Percentiles rank a stretch among this genome's conserved stretches.
Conservation (phyloP, 2,888 invertebrate species). For the Gisinianus flammeolus region DNA sequence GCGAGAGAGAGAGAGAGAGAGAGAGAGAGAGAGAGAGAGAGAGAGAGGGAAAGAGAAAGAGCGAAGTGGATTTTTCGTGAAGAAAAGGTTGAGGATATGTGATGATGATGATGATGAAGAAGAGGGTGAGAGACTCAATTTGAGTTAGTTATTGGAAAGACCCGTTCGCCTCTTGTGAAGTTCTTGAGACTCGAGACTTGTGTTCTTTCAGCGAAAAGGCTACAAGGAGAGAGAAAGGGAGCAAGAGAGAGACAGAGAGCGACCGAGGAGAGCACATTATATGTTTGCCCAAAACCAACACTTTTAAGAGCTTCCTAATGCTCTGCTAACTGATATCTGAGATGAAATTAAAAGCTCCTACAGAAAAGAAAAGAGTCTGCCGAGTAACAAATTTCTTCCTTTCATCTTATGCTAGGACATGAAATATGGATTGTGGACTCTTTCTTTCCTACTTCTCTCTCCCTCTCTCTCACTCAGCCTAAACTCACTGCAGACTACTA, state of each 20-base stretch:
- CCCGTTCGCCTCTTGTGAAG: slow-evolving; percentile 36
- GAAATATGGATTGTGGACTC: slow-evolving; percentile 52
- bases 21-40: not conserved
- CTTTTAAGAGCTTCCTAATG: slow-evolving; percentile 58
- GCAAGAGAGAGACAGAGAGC: slow-evolving; percentile 9
- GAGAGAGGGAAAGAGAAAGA: not conserved
- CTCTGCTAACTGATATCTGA: slow-evolving; percentile 58
- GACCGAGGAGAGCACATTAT: slow-evolving; percentile 39
- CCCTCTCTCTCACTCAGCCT: too few species aligned
- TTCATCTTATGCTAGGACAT: slow-evolving; percentile 51
- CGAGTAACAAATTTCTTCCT: slow-evolving; percentile 42
- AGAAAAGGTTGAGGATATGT: not conserved
- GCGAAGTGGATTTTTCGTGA: slow-evolving; percentile 2
- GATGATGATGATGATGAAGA: not conserved
- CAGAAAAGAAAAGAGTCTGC: slow-evolving; percentile 29
- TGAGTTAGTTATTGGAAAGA: slow-evolving; percentile 38
- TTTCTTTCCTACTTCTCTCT: slow-evolving; percentile 8
- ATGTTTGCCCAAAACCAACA: slow-evolving; percentile 59
- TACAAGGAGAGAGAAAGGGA: slow-evolving; percentile 13
- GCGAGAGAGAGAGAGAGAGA: slow-evolving; percentile 2
- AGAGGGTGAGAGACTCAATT: slow-evolving; percentile 28
- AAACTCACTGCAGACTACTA: too few species aligned
- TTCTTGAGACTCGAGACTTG: slow-evolving; percentile 31
- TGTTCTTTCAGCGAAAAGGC: slow-evolving; percentile 6
- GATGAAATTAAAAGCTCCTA: slow-evolving; percentile 58